Evolutionary conservation across 1,140 invertebrate species (phyloP).

Genomic region (Heterodera schachtii): DNA sequence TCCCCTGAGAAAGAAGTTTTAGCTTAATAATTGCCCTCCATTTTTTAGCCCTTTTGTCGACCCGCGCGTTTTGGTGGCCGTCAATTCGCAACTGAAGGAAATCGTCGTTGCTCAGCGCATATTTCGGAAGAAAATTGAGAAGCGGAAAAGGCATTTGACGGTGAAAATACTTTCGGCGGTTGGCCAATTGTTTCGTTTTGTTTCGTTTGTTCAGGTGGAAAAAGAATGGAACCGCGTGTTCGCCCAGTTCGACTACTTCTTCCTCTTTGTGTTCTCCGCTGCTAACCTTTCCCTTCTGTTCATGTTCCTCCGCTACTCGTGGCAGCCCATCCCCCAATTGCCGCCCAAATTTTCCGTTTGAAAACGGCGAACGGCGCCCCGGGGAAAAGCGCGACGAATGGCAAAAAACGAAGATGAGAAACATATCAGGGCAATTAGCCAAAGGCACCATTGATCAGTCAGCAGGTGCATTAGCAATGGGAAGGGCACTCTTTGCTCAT

Average conservation of each 20-base stretch:
- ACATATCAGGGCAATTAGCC: no score
- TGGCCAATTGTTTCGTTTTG: not conserved
- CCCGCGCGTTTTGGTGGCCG: slow-evolving; percentile 6
- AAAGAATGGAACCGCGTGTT: slow-evolving; percentile 60
- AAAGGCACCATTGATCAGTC: no score
- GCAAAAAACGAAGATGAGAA: no score
- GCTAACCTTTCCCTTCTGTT: slow-evolving; percentile 55
- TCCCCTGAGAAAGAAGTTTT: slow-evolving; percentile 2
- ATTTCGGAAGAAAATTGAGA: slow-evolving; percentile 49
- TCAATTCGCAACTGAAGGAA: slow-evolving; percentile 42
- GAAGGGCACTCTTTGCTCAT: not conserved
- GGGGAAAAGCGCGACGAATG: no score
- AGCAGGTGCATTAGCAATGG: no score
- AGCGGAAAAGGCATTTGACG: slow-evolving; percentile 36
- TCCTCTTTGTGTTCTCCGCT: slow-evolving; percentile 52
- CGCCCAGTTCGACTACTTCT: slow-evolving; percentile 56
- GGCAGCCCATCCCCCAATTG: slow-evolving; percentile 50
- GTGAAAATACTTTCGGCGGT: slow-evolving; percentile 22
- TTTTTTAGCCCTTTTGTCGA: slow-evolving; percentile 5
- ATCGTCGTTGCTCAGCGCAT: slow-evolving; percentile 45
- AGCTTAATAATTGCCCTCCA: not conserved
- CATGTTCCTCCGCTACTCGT: slow-evolving; percentile 53
- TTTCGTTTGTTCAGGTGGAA: slow-evolving; percentile 48
- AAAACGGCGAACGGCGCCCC: not conserved
- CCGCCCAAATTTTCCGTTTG: slow-evolving; percentile 11